Conservation (phyloP, 2,113 vertebrate genomes). For the Leucoraja erinaceus region DNA sequence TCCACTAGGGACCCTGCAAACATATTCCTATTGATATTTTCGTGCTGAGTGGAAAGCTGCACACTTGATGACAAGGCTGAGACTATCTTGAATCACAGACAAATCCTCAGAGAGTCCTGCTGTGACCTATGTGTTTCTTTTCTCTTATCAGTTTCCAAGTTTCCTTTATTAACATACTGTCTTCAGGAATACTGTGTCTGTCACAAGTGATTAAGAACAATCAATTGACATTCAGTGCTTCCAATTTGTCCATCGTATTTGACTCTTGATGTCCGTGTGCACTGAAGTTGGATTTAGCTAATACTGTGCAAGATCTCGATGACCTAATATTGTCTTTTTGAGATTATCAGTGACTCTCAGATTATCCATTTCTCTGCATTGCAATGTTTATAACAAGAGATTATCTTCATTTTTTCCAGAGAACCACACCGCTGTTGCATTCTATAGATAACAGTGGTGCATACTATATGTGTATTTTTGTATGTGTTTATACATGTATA, state of each 20-base stretch:
- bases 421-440: background rate
- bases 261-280: constrained; percentile 12
- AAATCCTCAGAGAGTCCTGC: constrained; percentile 76
- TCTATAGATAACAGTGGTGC: background rate
- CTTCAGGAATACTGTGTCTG: constrained; percentile 66
- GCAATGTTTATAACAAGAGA: background rate
- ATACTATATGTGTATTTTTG: background rate
- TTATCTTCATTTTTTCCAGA: background rate
- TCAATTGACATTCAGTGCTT: constrained; percentile 63
- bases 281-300: constrained; percentile 24
- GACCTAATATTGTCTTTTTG: background rate
- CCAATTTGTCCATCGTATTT: constrained; percentile 15
- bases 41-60: constrained; percentile 78
- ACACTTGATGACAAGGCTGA: constrained; percentile 93
- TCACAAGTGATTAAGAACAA: constrained; percentile 78
- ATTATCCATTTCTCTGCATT: background rate
- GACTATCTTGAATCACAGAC: constrained; percentile 77
- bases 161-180: constrained; percentile 71
- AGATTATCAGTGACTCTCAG: background rate
- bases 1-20: constrained; percentile 96
- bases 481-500: background rate
- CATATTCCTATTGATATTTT: constrained; percentile 99
- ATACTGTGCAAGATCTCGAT: background rate
- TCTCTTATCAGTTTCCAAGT: constrained; percentile 80
- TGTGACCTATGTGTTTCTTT: constrained; percentile 86